These are phyloP conservation scores for Invenusta paracnida DNA, from an alignment of 2,888 invertebrate species.

Conservation along the genomic window DNA sequence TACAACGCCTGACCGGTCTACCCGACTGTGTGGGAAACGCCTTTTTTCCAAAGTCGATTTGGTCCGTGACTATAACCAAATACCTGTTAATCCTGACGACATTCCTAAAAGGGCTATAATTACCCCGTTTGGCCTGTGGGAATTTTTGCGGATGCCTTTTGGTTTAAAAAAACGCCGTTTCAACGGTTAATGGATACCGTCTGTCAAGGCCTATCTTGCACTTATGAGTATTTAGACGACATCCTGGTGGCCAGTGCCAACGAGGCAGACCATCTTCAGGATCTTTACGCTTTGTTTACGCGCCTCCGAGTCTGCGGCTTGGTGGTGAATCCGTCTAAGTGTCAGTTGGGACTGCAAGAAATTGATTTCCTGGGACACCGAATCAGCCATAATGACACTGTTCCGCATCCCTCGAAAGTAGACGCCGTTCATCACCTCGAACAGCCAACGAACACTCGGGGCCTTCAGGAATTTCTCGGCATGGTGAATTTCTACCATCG, in stretches of 20 bases:
- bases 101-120: neutral
- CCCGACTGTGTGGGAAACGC: conserved; percentile 42
- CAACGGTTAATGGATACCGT: neutral
- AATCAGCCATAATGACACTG: neutral
- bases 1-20: conserved; percentile 33
- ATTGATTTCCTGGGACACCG: neutral
- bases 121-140: neutral
- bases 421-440: neutral
- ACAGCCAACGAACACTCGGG: neutral
- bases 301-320: neutral
- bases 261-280: neutral
- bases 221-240: neutral
- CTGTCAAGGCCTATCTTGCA: neutral
- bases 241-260: neutral
- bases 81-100: conserved; percentile 20
- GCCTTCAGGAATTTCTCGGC: conserved; percentile 44
- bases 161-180: neutral
- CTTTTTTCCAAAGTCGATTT: conserved; percentile 46
- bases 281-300: conserved; percentile 4
- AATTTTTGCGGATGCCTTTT: conserved; percentile 13
- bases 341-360: neutral
- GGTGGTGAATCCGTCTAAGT: neutral
- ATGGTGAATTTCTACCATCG: conserved; percentile 47
- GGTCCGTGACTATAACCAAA: conserved; percentile 44
- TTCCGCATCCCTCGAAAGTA: conserved; percentile 27